Percentiles rank a stretch among this genome's conserved stretches.
Conservation (phyloP, 1,140 invertebrate genomes). For the Tribolium castaneum region DNA sequence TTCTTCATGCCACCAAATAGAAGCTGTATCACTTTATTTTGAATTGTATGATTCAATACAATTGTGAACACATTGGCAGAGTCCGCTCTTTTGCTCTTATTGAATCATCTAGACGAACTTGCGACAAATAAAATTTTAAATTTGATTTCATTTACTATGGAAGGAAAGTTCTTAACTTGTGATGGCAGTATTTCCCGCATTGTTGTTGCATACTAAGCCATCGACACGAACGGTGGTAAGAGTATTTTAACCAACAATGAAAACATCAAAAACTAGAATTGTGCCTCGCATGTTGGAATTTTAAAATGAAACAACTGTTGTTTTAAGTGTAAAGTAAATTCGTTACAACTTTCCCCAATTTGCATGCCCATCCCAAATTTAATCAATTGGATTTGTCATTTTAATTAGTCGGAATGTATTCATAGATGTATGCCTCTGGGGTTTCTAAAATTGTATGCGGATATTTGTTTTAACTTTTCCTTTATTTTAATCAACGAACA, state of each 20-base stretch:
- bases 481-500: conserved; percentile 4
- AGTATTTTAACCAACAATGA: too few species aligned
- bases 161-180: background rate
- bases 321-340: conserved; percentile 1
- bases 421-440: background rate
- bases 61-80: conserved; percentile 42
- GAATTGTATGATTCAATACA: conserved; percentile 51
- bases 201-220: background rate
- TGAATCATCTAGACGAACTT: conserved; percentile 30
- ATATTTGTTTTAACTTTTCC: conserved; percentile 21
- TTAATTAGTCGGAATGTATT: conserved; percentile 24
- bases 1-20: conserved; percentile 54
- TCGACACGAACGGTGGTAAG: too few species aligned
- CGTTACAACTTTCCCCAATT: conserved; percentile 2
- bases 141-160: conserved; percentile 17
- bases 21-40: conserved; percentile 53
- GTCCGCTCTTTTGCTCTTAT: conserved; percentile 30
- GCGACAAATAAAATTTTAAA: conserved; percentile 27
- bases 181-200: background rate
- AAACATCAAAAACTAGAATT: too few species aligned
- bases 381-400: conserved; percentile 15
- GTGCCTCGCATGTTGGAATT: background rate
- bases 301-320: background rate
- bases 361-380: background rate
- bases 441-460: background rate